Evolutionary conservation across 2,888 invertebrate species (phyloP).

Genomic region (Dryocosmus kuriphilus): DNA sequence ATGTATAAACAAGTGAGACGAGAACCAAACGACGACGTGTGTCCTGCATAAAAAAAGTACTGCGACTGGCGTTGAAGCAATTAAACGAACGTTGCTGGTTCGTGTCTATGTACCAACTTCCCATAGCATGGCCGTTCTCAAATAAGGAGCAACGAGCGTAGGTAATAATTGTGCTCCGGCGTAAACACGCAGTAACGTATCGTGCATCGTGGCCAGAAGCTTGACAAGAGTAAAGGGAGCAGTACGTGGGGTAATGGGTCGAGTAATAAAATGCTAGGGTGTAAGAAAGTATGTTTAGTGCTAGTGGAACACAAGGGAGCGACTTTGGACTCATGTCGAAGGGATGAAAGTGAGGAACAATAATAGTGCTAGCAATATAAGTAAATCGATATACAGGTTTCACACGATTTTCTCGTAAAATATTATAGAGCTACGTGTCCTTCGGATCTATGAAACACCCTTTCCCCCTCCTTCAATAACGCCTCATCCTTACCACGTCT

Average conservation of each 20-base stretch:
- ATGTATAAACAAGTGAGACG: too few species aligned
- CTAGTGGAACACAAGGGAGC: slow-evolving; percentile 40
- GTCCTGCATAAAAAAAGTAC: too few species aligned
- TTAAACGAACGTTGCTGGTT: slow-evolving; percentile 45
- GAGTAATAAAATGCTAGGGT: slow-evolving; percentile 64
- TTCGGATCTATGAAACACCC: not conserved
- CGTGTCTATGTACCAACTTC: slow-evolving; percentile 36
- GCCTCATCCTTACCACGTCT: not conserved
- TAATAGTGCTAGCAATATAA: slow-evolving; percentile 49
- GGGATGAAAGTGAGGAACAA: slow-evolving; percentile 42
- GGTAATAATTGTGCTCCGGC: slow-evolving; percentile 61
- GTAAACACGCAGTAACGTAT: slow-evolving; percentile 64
- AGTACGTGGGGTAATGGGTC: slow-evolving; percentile 61
- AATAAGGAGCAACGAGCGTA: slow-evolving; percentile 30
- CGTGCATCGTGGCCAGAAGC: slow-evolving; percentile 45
- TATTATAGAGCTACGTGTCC: slow-evolving; percentile 63
- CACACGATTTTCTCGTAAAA: slow-evolving; percentile 72
- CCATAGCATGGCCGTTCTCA: slow-evolving; percentile 21
- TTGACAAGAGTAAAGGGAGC: slow-evolving; percentile 45
- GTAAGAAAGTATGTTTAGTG: slow-evolving; percentile 42
- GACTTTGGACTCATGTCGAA: slow-evolving; percentile 38
- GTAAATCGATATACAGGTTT: slow-evolving; percentile 69
- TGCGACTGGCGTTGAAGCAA: slow-evolving; percentile 36
- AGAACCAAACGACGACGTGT: too few species aligned
- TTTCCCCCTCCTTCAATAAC: not conserved